Base-by-base conservation (phyloP, 1,140 invertebrate species). In the Pseudomyrmex cubaensis region DNA sequence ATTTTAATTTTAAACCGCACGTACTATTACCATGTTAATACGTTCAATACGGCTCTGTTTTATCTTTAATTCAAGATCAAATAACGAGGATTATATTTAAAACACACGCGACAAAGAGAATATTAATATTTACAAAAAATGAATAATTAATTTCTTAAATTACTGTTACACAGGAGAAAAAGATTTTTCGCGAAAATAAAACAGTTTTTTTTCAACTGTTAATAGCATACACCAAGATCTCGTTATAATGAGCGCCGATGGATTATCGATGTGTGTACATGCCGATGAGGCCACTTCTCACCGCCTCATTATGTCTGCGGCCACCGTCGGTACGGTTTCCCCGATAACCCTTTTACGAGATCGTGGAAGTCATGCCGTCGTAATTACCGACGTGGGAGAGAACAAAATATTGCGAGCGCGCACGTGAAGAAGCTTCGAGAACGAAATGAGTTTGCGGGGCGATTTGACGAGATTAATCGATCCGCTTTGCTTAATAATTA, bases 401-500 rank as follows among this genome's bases (percentile, higher is more conserved):
- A 35, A 57, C 76, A 70, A 80, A 80, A 72, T 80, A 77, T 54
- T 44, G 35, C 62, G 35, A 46, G 62, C n/a, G 20, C 50, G 20
- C 62, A 54, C 66, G 66, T 20, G 25, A 56, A 70, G 72, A 80
- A 35, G 35, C 35, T 46, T 35, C 44, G 59, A 70, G 25, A 70
- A 66, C 46, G 20, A 70, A 78, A 78, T 78, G 66, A 80, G 46
- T 59, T 61, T 80, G 67, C 76, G 67, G 35, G 44, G 66, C 22
- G 66, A 80, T 80, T 80, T 72, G 76, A 72, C 56, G 76, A 80
- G 76, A 80, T 80, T 80, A 80, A 80, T 80, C 66, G 66, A 80
- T 80, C 66, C 54, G 76, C 20, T 72, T 80, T 80, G 66, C 76
- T 80, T 80, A 80, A 80, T 80, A 80, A 80, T 80, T 80, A 80